phyloP scores from a whole-genome alignment of 2,797 vertebrate species.

The Benthosema pterotum region DNA sequence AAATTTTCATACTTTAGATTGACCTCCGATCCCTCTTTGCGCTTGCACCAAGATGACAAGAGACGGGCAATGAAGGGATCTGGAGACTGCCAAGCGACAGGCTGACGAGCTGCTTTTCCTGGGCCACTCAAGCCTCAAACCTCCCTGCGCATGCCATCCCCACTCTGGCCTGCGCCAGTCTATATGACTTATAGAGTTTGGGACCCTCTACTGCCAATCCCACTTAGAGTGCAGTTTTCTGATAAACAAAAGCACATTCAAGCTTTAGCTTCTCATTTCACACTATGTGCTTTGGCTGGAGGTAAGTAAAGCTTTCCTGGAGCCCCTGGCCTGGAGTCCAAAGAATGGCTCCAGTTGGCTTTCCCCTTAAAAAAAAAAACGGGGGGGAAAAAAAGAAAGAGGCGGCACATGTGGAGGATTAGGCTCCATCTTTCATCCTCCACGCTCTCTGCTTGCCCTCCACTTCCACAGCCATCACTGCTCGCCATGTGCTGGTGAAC shows the following conservation, averaged over 20 bases:
- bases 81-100: conserved; percentile 73
- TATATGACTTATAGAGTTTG: conserved; percentile 87
- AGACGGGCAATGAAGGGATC: conserved; percentile 51
- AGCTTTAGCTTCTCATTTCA: conserved; percentile 89
- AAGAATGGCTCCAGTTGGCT: conserved; percentile 86
- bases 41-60: conserved; percentile 70
- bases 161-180: conserved; percentile 78
- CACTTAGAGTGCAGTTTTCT: conserved; percentile 88
- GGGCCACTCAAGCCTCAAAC: conserved; percentile 76
- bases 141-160: conserved; percentile 63
- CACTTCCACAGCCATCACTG: conserved; percentile 68
- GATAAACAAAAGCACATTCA: conserved; percentile 91
- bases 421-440: conserved; percentile 84
- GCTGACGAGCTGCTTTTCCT: conserved; percentile 68
- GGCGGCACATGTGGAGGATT: conserved; percentile 86
- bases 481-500: conserved; percentile 51
- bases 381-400: conserved; percentile 61
- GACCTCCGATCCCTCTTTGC: conserved; percentile 81
- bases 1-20: conserved; percentile 76
- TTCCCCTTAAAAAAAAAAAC: conserved; percentile 69
- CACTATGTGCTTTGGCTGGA: conserved; percentile 88
- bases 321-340: conserved; percentile 85
- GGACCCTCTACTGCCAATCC: conserved; percentile 81
- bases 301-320: conserved; percentile 81
- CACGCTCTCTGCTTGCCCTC: conserved; percentile 79